Evolutionary conservation across 1,140 invertebrate genomes (phyloP), one percentile per base, ranked within the genome.

Genomic region (Drosophila ogumai): DNA sequence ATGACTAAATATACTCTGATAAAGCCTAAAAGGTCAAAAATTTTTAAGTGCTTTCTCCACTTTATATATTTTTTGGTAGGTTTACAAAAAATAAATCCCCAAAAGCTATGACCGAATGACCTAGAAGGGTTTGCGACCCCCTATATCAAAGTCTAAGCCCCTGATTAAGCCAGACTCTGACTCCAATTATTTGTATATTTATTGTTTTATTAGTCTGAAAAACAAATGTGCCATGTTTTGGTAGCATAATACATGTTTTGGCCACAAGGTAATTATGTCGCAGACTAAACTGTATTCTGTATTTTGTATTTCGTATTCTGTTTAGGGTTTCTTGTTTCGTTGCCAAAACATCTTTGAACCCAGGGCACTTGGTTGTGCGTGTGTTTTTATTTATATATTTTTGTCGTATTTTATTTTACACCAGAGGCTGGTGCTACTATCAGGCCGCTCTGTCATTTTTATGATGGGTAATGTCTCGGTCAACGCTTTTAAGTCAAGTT

Each of bases 401-500:
- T 47, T 28, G 15, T 13, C 43, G 13, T 47, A 15, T 75, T 22
- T 54, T 40, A 61, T 54, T 67, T 55, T 61, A 50, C 38, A 73
- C 17, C 61, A 65, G 64, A 69, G 67, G 50, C 57, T 43, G 59
- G 49, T 72, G 74, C 67, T 72, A 56, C 60, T 68, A 64, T 75
- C 63, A 65, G 68, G 72, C 78, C 54, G 63, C 54, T 78, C 54
- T 86, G 61, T 68, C 80, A 82, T 66, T 78, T 69, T 82, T 43
- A 73, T 87, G 50, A 64, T 81, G 63, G 81, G 72, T 90, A 81
- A 85, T 79, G 85, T 90, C 85, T 90, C 85, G 86, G 85, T 90
- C 86, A 90, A 75, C 78, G 86, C 74, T 81, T 79, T 81, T 80
- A 77, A 90, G 86, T 90, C 86, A 81, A 90, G 81, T 90, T 90